phyloP scores from a whole-genome alignment of 2,888 invertebrate genomes.

The Epinotia bilunana region DNA sequence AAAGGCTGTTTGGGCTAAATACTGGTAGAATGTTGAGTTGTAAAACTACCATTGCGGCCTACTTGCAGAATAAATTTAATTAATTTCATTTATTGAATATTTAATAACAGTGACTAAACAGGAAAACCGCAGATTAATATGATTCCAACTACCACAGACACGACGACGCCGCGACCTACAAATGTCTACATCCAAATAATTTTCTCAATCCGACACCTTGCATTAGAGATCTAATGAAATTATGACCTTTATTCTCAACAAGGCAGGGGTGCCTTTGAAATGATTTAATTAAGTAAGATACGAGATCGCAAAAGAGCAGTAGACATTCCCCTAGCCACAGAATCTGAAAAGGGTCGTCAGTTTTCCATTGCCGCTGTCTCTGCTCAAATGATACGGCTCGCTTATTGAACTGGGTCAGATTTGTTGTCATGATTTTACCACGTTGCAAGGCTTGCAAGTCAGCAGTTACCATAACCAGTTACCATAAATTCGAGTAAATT shows the following conservation, averaged over 20 bases:
- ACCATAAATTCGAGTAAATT: too few relatives aligned
- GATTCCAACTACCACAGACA: constrained; percentile 29
- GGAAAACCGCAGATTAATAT: constrained; percentile 24
- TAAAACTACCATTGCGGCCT: too few relatives aligned
- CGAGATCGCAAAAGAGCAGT: not conserved
- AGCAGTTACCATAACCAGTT: not conserved
- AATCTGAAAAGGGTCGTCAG: constrained; percentile 30
- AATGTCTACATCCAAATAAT: not conserved
- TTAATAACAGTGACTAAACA: constrained; percentile 2
- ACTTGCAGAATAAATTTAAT: too few relatives aligned
- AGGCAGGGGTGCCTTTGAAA: not conserved
- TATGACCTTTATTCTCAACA: not conserved
- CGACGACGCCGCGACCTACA: constrained; percentile 1
- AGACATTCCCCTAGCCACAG: constrained; percentile 23
- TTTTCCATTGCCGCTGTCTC: constrained; percentile 25
- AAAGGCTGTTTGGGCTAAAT: constrained; percentile 4
- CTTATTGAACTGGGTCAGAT: not conserved
- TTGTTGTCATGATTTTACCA: not conserved
- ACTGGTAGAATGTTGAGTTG: too few relatives aligned
- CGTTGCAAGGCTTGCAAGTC: not conserved
- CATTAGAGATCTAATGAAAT: not conserved
- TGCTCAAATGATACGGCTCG: not conserved
- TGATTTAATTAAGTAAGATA: not conserved
- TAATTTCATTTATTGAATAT: not conserved
- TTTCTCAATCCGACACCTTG: not conserved